A percentile compares a stretch with the other conserved stretches of the same genome.
These are phyloP conservation scores for Oryctes rhinoceros DNA, from an alignment of 1,140 invertebrate species.

Conservation along the genomic window DNA sequence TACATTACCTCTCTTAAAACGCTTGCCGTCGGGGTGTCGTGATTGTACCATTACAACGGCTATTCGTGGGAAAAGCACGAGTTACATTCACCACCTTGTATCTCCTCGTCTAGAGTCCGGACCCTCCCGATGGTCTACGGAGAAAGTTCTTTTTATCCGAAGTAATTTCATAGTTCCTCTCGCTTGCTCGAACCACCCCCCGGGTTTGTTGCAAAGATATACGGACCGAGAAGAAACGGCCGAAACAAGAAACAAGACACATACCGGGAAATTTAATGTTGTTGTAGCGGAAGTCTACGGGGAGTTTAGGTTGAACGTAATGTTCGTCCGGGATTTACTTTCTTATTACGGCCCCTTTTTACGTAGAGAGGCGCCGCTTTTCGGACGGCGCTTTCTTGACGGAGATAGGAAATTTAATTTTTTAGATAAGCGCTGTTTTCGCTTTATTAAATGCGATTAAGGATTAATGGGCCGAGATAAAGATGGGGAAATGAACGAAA, in stretches of 20 bases:
- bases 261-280: slow-evolving; percentile 1
- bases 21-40: background rate
- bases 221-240: background rate
- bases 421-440: slow-evolving; percentile 8
- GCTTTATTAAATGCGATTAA: slow-evolving; percentile 12
- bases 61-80: background rate
- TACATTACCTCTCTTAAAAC: slow-evolving; percentile 11
- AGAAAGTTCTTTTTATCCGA: slow-evolving; percentile 2
- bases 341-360: background rate
- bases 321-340: background rate
- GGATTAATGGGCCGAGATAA: background rate
- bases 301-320: slow-evolving; percentile 4
- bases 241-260: slow-evolving; percentile 1
- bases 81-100: slow-evolving; percentile 2
- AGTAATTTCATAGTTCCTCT: slow-evolving; percentile 17
- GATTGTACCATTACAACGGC: background rate
- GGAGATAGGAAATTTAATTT: slow-evolving; percentile 5
- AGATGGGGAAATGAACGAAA: background rate
- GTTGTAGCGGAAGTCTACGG: background rate
- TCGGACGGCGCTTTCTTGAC: background rate
- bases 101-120: background rate
- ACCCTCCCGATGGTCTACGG: background rate
- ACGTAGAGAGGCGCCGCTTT: background rate
- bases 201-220: background rate
- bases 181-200: background rate